Evolutionary conservation across 1,140 invertebrate species (phyloP), one percentile per base, ranked within the genome.

Genomic region (Trachymyrmex cornetzi): DNA sequence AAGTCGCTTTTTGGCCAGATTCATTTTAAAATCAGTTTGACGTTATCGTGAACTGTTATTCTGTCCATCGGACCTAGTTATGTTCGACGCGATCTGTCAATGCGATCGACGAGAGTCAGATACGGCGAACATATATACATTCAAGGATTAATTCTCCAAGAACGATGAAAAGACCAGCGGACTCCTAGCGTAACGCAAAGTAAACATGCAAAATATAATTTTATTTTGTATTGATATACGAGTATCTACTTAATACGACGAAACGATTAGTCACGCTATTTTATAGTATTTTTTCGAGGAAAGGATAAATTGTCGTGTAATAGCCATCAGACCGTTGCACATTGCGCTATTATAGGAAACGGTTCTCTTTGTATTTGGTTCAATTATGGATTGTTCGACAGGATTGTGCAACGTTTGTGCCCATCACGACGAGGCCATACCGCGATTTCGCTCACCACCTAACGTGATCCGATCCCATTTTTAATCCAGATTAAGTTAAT

Each of bases 401-500:
- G 4, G 3, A 75, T 61, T 74, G 38, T n/a, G 55, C 57, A 84
- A 84, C 19, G 11, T 74, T 50, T 61, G 59, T n/a, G n/a, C n/a
- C 55, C 6, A 75, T 82, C 27, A 55, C 22, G 4, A 84, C 19
- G 74, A 87, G 72, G 72, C 44, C 74, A 74, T 69, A 63, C 50
- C 72, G 63, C 44, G 87, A 57, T 69, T 63, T 61, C 55, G 61
- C 53, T 90, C 69, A 87, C 74, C 30, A 24, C 34, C 57, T 44
- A 69, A 53, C 30, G 24, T 55, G 59, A 82, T 81, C 61, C 19
- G 22, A 71, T 34, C 57, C 75, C 16, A 22, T 61, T 38, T 61
- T 38, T 50, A n/a, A 88, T 44, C 16, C 59, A 86, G 72, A 86
- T 80, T 77, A 80, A 59, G n/a, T 53, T 69, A 81, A 38, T 44